Conservation (phyloP, 2,888 invertebrate species). For the Synanthedon andrenaeformis region DNA sequence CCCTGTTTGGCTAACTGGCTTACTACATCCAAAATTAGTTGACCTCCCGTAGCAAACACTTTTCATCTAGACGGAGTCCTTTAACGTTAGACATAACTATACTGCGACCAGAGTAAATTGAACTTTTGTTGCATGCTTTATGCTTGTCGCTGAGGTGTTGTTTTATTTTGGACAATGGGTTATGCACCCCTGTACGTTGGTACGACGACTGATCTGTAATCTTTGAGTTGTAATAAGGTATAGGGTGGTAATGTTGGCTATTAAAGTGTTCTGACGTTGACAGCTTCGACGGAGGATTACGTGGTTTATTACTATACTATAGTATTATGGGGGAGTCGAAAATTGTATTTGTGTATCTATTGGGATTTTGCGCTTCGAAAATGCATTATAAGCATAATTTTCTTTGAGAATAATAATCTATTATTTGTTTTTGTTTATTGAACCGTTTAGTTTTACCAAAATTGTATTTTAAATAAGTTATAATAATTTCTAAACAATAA, state of each 20-base stretch:
- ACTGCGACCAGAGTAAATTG: constrained; percentile 18
- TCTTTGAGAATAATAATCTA: not conserved
- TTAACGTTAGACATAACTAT: constrained; percentile 14
- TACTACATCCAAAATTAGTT: constrained; percentile 23
- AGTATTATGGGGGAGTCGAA: not conserved
- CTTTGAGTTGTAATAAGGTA: constrained; percentile 48
- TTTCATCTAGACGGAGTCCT: constrained; percentile 14
- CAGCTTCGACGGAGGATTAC: constrained; percentile 30
- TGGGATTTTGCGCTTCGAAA: not conserved
- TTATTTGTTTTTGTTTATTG: too few species aligned
- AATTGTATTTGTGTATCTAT: not conserved
- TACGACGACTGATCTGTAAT: constrained; percentile 49
- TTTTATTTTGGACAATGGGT: not conserved
- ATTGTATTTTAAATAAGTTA: too few species aligned
- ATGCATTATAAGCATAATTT: not conserved
- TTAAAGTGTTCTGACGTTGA: constrained; percentile 46
- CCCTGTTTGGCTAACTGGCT: constrained; percentile 52
- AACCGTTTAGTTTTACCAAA: too few species aligned
- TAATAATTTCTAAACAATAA: too few species aligned
- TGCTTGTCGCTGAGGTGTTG: not conserved
- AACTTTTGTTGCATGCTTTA: constrained; percentile 15
- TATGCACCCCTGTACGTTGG: constrained; percentile 29
- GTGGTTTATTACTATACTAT: not conserved
- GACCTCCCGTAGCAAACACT: constrained; percentile 16
- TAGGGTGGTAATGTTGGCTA: constrained; percentile 54